phyloP scores from a whole-genome alignment of 2,888 invertebrate genomes.

The Oxytorus armatus region DNA sequence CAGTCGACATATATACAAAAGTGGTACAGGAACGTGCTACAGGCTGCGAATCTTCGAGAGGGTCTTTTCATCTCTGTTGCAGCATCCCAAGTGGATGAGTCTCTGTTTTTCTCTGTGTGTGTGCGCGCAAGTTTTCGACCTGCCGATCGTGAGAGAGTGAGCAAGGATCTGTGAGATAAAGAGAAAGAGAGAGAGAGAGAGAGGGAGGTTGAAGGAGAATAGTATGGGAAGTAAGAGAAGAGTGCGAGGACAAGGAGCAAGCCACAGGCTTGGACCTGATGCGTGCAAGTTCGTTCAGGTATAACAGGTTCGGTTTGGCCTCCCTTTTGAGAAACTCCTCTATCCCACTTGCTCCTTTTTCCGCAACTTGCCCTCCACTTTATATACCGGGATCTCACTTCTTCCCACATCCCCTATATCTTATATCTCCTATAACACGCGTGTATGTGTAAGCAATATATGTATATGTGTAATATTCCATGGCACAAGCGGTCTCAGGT shows the following conservation, averaged over 20 bases:
- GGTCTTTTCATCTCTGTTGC: constrained; percentile 47
- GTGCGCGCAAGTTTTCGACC: constrained; percentile 56
- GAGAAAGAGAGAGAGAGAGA: constrained; percentile 16
- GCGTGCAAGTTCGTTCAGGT: constrained; percentile 79
- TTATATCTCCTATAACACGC: not conserved
- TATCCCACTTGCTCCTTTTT: constrained; percentile 33
- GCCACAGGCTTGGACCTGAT: constrained; percentile 70
- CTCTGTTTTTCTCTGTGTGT: constrained; percentile 18
- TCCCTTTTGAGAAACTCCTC: constrained; percentile 76
- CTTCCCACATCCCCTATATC: constrained; percentile 37
- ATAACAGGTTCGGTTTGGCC: constrained; percentile 80
- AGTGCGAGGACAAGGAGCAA: constrained; percentile 37
- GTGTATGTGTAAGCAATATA: constrained; percentile 23
- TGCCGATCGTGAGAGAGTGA: constrained; percentile 58
- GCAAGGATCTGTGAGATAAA: not conserved
- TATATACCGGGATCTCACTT: constrained; percentile 31
- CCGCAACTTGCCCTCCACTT: constrained; percentile 50
- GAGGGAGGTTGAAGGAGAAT: constrained; percentile 3
- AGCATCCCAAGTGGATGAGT: constrained; percentile 34
- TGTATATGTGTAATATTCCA: constrained; percentile 17
- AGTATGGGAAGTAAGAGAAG: constrained; percentile 50
- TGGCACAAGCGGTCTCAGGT: constrained; percentile 32
- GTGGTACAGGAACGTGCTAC: constrained; percentile 10
- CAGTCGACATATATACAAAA: not conserved
- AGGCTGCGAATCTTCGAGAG: not conserved